Percentiles rank a stretch among this genome's conserved stretches.
Conservation (phyloP, 2,888 invertebrate species). For the Meiosimyza platycephala region DNA sequence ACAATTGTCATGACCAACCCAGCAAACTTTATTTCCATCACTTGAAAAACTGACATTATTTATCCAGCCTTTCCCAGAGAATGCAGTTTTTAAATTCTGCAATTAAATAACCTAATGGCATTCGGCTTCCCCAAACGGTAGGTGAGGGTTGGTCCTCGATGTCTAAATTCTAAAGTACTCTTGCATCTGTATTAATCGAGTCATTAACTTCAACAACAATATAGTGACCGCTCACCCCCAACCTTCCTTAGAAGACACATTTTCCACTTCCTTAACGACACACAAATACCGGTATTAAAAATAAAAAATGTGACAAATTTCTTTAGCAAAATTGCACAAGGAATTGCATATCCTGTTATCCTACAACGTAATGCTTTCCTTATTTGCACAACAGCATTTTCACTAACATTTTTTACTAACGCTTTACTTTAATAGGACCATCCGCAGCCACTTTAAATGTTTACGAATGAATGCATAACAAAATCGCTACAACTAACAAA, state of each 20-base stretch:
- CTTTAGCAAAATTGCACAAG: slow-evolving; percentile 2
- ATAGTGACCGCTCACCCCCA: neutral
- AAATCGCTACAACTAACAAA: slow-evolving; percentile 49
- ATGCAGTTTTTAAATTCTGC: no score
- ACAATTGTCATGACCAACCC: no score
- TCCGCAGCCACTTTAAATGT: slow-evolving; percentile 62
- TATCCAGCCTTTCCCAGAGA: no score
- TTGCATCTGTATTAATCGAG: neutral
- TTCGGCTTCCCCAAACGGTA: no score
- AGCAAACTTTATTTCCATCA: no score
- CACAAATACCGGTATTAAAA: neutral
- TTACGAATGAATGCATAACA: slow-evolving; percentile 61
- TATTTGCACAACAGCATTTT: neutral
- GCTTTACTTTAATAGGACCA: slow-evolving; percentile 40
- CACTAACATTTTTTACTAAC: neutral
- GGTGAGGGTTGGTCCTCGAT: no score
- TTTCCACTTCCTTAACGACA: slow-evolving; percentile 7
- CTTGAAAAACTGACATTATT: no score
- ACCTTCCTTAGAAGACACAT: slow-evolving; percentile 5
- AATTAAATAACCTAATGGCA: no score
- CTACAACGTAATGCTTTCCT: neutral
- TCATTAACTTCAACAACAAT: slow-evolving; percentile 25
- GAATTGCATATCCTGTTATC: slow-evolving; percentile 10
- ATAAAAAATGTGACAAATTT: slow-evolving; percentile 5
- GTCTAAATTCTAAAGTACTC: no score